Evolutionary conservation across 1,140 invertebrate genomes (phyloP).

Genomic region (Trinorchestia longiramus): DNA sequence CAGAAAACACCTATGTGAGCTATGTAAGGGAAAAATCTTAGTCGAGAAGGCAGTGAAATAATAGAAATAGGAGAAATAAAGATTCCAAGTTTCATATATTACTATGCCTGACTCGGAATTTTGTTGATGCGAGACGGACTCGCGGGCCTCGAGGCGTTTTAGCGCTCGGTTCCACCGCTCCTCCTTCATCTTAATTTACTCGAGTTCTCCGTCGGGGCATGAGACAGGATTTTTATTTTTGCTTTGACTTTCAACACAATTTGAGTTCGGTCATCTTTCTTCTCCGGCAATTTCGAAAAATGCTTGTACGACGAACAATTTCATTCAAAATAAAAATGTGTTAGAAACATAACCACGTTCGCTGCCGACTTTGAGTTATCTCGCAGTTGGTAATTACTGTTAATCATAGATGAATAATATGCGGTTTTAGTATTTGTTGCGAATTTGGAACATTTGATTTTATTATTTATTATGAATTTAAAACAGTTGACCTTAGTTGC

Average conservation of each 20-base stretch:
- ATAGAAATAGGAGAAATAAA: too few relatives aligned
- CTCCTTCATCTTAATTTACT: not conserved
- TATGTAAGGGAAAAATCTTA: not conserved
- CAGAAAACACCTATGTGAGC: not conserved
- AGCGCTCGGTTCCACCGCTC: not conserved
- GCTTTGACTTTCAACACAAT: not conserved
- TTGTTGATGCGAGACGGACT: not conserved
- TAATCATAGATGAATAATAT: too few relatives aligned
- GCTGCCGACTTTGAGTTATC: too few relatives aligned
- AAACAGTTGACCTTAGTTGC: too few relatives aligned
- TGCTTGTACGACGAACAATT: not conserved
- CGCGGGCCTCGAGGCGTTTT: not conserved
- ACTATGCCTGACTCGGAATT: not conserved
- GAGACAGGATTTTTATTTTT: not conserved
- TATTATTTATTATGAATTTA: too few relatives aligned
- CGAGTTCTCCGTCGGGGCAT: not conserved
- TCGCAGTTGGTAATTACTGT: too few relatives aligned
- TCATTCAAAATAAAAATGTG: not conserved
- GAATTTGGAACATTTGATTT: too few relatives aligned
- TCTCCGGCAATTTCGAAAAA: not conserved
- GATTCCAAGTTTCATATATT: not conserved
- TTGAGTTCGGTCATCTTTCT: not conserved
- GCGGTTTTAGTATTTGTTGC: too few relatives aligned
- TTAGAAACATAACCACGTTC: too few relatives aligned
- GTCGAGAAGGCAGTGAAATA: not conserved